Evolutionary conservation across 2,113 vertebrate species (phyloP).

Genomic region (Columba janthina): DNA sequence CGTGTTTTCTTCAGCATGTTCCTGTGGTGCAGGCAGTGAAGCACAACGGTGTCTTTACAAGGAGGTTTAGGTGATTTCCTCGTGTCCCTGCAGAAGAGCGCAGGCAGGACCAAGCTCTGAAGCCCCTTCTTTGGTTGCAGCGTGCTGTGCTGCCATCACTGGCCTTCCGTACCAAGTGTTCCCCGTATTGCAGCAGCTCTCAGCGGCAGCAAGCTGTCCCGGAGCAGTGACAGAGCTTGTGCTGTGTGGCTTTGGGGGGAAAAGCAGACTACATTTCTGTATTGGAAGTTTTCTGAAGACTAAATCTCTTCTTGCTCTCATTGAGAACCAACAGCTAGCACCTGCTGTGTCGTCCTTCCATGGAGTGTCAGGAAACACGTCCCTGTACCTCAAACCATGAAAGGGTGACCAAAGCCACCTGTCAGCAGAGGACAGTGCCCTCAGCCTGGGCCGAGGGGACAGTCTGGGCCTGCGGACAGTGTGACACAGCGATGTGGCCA

Average conservation of each 20-base stretch:
- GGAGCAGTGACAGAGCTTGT: background rate
- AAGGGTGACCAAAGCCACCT: background rate
- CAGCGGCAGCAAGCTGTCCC: accelerated
- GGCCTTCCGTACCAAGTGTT: background rate
- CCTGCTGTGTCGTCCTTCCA: background rate
- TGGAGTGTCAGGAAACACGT: background rate
- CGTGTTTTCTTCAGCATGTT: background rate
- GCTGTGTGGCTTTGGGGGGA: background rate
- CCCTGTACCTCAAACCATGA: accelerated
- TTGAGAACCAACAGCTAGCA: accelerated
- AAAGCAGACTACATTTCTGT: background rate
- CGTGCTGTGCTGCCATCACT: accelerated
- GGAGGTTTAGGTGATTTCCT: background rate
- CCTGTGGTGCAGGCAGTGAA: background rate
- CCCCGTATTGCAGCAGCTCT: too few relatives aligned
- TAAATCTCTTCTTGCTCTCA: background rate
- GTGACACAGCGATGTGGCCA: background rate
- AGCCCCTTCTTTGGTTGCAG: background rate
- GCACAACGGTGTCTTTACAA: accelerated
- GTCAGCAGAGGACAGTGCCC: background rate
- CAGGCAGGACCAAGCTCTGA: accelerated
- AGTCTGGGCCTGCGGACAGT: background rate
- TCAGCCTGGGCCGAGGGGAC: background rate
- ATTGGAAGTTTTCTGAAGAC: background rate
- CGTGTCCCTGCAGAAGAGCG: background rate